phyloP scores from a whole-genome alignment of 2,113 vertebrate species.

The Pleuronectes platessa region DNA sequence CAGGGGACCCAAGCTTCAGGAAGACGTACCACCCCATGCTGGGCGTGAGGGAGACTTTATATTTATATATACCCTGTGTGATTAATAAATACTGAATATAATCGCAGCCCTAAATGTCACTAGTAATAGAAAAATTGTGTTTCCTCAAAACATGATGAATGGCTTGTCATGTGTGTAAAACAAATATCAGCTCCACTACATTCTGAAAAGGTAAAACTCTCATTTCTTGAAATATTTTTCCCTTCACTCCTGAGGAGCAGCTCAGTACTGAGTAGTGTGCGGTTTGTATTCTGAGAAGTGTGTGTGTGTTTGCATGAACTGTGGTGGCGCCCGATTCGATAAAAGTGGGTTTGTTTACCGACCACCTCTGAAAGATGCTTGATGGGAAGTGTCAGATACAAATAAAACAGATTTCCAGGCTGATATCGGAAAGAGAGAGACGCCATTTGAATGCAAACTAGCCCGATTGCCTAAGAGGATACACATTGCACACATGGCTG shows the following conservation, averaged over 20 bases:
- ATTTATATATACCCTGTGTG: neutral
- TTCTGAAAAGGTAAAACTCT: no score
- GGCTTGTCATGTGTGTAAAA: neutral
- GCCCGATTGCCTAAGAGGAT: conserved; percentile 6
- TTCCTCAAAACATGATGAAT: neutral
- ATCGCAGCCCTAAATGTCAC: neutral
- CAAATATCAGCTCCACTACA: neutral
- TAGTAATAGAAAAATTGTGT: neutral
- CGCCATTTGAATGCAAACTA: conserved; percentile 15
- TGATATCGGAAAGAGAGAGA: conserved; percentile 17
- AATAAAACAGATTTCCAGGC: conserved; percentile 21
- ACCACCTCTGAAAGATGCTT: conserved; percentile 32
- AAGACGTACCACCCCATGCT: no score
- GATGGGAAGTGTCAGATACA: conserved; percentile 28
- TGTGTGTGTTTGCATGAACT: conserved; percentile 5
- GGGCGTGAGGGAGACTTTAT: neutral
- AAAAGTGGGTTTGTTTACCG: conserved; percentile 37
- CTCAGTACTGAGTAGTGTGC: no score
- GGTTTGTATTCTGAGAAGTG: no score
- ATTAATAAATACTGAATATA: conserved; percentile 1
- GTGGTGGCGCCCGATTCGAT: neutral
- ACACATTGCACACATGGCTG: conserved; percentile 1
- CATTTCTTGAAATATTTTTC: neutral
- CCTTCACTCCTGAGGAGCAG: no score
- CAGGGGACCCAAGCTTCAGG: no score